Evolutionary conservation across 2,113 vertebrate genomes (phyloP), one percentile per base, ranked within the genome.

Genomic region (Thermophis baileyi): DNA sequence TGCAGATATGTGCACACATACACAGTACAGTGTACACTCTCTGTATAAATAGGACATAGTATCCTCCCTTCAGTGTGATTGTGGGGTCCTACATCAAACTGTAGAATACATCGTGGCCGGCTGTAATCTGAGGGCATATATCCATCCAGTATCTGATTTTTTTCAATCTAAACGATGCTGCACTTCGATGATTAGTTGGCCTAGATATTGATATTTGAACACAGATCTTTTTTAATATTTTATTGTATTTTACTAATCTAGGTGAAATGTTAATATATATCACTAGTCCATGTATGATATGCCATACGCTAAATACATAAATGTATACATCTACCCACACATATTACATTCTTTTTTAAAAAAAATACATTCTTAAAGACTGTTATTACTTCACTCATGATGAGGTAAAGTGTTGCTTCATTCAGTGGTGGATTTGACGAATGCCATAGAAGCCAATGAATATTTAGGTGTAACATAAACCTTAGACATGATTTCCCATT

Each of bases 401-500:
- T 81, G 53, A 89, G 63, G 50, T 57, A 51, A 60, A 89, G 24
- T 9, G 46, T 40, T 50, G n/a, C 46, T 50, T 24, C 90, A 44
- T 89, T 51, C 40, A 30, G 35, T 40, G 35, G 27, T 22, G 9
- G 20, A 30, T 63, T 16, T 50, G 63, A 93, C 44, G 8, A 30
- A 51, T 89, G 44, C 27, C 69, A 85, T 18, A 27, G 49, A 85
- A 20, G 44, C 69, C 57, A 20, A 89, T 89, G 55, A 46, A 51
- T 63, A 93, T 63, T 89, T 91, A 91, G 44, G 10, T 47, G 63
- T 20, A 44, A 89, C 51, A 88, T 91, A 91, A 91, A 93, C 60
- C 47, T 86, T 89, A 54, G 51, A 87, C 69, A 92, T 91, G 25
- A 87, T 87, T 69, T 89, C 86, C 74, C 74, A 69, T 89, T 57